These are phyloP conservation scores for Strigamia maritima DNA, from an alignment of 2,888 invertebrate genomes.

Conservation along the genomic window DNA sequence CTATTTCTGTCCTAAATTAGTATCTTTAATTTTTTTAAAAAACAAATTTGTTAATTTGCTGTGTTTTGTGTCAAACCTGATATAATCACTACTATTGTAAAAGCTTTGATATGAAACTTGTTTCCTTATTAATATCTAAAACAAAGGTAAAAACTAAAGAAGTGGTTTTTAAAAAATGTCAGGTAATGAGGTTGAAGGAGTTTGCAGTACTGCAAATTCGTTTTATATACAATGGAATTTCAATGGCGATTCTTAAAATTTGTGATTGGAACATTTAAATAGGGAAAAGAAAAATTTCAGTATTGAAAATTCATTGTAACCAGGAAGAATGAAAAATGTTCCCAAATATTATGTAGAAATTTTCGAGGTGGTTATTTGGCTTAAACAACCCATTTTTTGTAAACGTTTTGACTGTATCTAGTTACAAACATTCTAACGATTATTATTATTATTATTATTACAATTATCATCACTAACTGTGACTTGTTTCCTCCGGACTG, in stretches of 20 bases:
- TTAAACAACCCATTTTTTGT: neutral
- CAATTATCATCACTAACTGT: neutral
- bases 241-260: neutral
- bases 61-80: conserved; percentile 27
- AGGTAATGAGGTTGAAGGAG: neutral
- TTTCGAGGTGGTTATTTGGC: neutral
- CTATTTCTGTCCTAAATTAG: conserved; percentile 4
- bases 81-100: conserved; percentile 25
- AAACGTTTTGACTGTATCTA: conserved; percentile 24
- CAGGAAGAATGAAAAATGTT: neutral
- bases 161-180: neutral
- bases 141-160: neutral
- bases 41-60: conserved; percentile 1
- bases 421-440: conserved; percentile 26
- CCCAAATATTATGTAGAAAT: conserved; percentile 16
- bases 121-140: conserved; percentile 21
- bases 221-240: neutral
- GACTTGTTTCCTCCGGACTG: conserved; percentile 27
- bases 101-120: conserved; percentile 22
- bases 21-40: neutral
- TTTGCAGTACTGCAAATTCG: neutral
- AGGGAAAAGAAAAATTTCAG: neutral
- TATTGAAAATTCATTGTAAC: neutral
- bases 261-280: neutral
- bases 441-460: conserved; percentile 4